phyloP scores from a whole-genome alignment of 2,797 vertebrate genomes.

The Protonibea diacanthus region DNA sequence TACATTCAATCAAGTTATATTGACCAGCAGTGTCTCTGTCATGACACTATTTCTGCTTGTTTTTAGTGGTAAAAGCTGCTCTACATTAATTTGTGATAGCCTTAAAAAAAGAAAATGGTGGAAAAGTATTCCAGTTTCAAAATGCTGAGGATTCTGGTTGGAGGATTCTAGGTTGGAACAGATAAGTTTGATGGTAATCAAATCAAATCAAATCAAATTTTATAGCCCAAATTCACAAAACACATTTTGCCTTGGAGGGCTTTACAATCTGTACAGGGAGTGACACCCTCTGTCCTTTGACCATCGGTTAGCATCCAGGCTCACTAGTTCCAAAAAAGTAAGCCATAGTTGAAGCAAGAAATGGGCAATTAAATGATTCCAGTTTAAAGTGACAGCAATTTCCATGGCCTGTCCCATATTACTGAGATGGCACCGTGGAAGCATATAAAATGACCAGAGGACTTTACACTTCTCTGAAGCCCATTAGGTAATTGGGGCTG shows the following conservation, averaged over 20 bases:
- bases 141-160: no score
- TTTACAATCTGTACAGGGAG: no score
- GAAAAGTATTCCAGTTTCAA: neutral
- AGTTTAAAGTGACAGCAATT: constrained; percentile 42
- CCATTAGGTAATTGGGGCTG: constrained; percentile 57
- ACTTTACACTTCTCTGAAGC: constrained; percentile 37
- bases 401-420: constrained; percentile 22
- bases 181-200: neutral
- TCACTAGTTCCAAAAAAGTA: neutral
- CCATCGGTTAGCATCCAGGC: neutral
- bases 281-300: no score
- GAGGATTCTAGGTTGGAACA: neutral
- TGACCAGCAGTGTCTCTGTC: no score
- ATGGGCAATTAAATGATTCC: constrained; percentile 21
- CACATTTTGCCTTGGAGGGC: no score
- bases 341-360: constrained; percentile 11
- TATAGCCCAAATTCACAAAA: no score
- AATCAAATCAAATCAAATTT: no score
- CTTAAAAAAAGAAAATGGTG: neutral
- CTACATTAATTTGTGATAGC: neutral
- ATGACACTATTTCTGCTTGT: no score
- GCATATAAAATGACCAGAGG: constrained; percentile 28
- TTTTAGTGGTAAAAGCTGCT: neutral
- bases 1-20: no score
- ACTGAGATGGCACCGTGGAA: constrained; percentile 28